phyloP scores from a whole-genome alignment of 2,888 invertebrate genomes.

The Agrochola circellaris region DNA sequence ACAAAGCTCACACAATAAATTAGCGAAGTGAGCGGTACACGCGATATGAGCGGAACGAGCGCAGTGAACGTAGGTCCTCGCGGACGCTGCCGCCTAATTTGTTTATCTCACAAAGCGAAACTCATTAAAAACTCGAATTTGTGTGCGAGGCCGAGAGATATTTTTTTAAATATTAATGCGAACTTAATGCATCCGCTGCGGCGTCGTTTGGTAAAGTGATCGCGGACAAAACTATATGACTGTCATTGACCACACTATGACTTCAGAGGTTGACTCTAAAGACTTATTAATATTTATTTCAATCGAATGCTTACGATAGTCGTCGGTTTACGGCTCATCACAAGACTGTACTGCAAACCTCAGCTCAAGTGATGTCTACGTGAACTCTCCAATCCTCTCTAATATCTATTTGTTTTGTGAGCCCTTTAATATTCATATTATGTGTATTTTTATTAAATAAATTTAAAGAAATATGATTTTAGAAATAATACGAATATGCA shows the following conservation, averaged over 20 bases:
- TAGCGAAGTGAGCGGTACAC: slow-evolving; percentile 32
- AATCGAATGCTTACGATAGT: neutral
- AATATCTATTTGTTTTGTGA: too few relatives aligned
- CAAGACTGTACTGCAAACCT: neutral
- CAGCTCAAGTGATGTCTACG: neutral
- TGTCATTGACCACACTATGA: neutral
- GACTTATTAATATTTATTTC: neutral
- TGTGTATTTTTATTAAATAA: too few relatives aligned
- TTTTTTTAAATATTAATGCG: slow-evolving; percentile 54
- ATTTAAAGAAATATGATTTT: too few relatives aligned
- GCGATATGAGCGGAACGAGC: slow-evolving; percentile 8
- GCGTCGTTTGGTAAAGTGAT: neutral
- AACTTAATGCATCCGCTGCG: slow-evolving; percentile 6
- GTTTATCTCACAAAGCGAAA: slow-evolving; percentile 76
- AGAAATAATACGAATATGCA: too few relatives aligned
- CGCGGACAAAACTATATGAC: neutral
- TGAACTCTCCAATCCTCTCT: too few relatives aligned
- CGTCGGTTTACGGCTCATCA: neutral
- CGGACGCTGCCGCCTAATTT: slow-evolving; percentile 68
- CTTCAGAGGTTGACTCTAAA: neutral
- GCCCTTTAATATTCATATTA: too few relatives aligned
- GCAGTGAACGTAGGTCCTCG: neutral
- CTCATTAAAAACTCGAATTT: slow-evolving; percentile 75
- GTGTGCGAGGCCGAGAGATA: slow-evolving; percentile 39
- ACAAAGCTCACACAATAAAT: slow-evolving; percentile 42